Evolutionary conservation across 2,888 invertebrate genomes (phyloP), one percentile per base, ranked within the genome.

Genomic region (Uropetala carovei): DNA sequence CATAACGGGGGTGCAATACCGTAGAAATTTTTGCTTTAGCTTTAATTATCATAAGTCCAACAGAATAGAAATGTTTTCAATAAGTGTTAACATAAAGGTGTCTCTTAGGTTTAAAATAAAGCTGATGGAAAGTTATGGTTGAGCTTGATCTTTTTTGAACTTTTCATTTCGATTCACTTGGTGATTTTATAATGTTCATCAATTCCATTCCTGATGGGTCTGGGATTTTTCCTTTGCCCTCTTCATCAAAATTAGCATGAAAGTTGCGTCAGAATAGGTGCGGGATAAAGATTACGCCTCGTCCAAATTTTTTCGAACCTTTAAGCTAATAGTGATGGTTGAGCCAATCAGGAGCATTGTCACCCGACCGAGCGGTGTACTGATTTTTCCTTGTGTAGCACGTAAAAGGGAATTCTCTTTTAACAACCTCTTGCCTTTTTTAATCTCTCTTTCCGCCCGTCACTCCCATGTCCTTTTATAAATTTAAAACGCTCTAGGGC

Each of bases 261-360:
- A 43, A 83, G n/a, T 56, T 43, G 43, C 43, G 5, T 43, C 43
- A 43, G 43, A 43, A 56, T 18, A 56, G 11, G 82, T 16, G 43
- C 18, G 18, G 3, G 82, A 22, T 27, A 18, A 10, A 82, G 82
- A 13, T 27, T 30, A 57, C 18, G n/a, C 11, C 83, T 18, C 3
- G 56, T 57, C 13, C 57, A 43, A 83, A 83, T 57, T 83, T 83
- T 83, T 57, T 57, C 11, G 56, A 83, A 18, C 83, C 57, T 83
- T 64, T 83, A 13, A 9, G 83, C 18, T 18, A 43, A 43, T 57
- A 57, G 18, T 3, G 43, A 57, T 30, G 82, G 13, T 9, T n/a
- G 18, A 56, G n/a, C 57, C 83, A 83, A 83, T 83, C 83, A 83
- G 57, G 83, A n/a, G 83, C 57, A 83, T 83, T 83, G 83, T 83